A percentile compares a stretch with the other conserved stretches of the same genome.
Conservation (phyloP, 1,140 invertebrate genomes). For the Ericerus pela region DNA sequence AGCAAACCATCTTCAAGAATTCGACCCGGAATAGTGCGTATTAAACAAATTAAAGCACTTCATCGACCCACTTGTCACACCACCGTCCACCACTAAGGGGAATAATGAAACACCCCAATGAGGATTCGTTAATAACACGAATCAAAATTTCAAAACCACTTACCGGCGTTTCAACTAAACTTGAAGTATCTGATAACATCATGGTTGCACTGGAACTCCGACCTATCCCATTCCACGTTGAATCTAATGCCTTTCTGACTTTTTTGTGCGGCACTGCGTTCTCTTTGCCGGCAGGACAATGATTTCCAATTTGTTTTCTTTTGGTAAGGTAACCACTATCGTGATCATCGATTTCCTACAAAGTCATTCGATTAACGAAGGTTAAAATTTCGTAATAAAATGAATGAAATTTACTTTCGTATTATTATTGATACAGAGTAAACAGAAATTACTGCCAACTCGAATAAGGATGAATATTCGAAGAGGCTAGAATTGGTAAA, state of each 20-base stretch:
- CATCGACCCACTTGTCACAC: no score
- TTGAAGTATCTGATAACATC: constrained; percentile 36
- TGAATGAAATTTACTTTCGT: neutral
- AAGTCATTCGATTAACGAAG: neutral
- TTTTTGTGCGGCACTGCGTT: constrained; percentile 45
- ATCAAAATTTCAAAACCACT: constrained; percentile 28
- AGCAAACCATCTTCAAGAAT: no score
- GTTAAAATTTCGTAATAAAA: neutral
- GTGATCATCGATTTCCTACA: constrained; percentile 6
- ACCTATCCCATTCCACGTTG: constrained; percentile 44
- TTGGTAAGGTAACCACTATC: constrained; percentile 19
- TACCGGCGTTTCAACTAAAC: constrained; percentile 62
- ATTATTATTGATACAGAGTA: neutral
- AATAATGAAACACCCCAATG: no score
- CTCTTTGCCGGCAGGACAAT: constrained; percentile 43
- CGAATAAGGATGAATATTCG: no score
- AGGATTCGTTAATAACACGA: no score
- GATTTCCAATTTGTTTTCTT: constrained; percentile 13
- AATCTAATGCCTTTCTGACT: constrained; percentile 57
- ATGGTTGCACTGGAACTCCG: constrained; percentile 28
- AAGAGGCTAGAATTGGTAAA: no score
- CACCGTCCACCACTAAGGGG: no score
- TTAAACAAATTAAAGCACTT: no score
- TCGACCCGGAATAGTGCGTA: no score
- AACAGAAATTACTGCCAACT: no score